These are phyloP conservation scores for Leptopilina drosophilae DNA, from an alignment of 2,888 invertebrate genomes.

Conservation along the genomic window DNA sequence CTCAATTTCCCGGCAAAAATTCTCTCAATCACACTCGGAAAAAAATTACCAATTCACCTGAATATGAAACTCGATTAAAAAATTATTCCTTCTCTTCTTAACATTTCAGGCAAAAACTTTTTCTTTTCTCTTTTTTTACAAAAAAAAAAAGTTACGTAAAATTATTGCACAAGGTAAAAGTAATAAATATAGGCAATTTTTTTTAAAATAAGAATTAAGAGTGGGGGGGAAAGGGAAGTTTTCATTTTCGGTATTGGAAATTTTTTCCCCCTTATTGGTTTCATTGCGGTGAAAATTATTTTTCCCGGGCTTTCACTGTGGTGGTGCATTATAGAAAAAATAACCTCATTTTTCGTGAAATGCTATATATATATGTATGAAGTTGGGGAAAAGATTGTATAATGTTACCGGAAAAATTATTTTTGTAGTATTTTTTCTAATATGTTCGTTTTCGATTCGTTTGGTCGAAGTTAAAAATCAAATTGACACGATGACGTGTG, in stretches of 20 bases:
- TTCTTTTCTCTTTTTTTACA: background rate
- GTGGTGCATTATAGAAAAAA: too few relatives aligned
- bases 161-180: constrained; percentile 37
- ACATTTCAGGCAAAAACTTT: background rate
- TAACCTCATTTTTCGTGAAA: too few relatives aligned
- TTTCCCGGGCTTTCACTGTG: too few relatives aligned
- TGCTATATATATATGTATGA: too few relatives aligned
- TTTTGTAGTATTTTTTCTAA: too few relatives aligned
- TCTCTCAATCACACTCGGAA: background rate
- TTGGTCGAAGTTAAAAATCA: too few relatives aligned
- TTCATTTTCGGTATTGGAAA: constrained; percentile 10
- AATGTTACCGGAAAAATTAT: too few relatives aligned
- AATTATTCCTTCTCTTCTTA: background rate
- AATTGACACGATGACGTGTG: constrained; percentile 44
- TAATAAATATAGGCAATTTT: constrained; percentile 47
- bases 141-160: constrained; percentile 45
- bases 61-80: background rate
- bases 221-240: too few relatives aligned
- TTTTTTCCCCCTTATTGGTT: constrained; percentile 44
- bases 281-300: background rate
- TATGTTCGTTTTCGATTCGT: too few relatives aligned
- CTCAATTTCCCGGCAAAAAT: constrained; percentile 13
- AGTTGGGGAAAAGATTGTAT: too few relatives aligned
- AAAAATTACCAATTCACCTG: constrained; percentile 29
- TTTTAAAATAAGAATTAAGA: constrained; percentile 13